phyloP scores from a whole-genome alignment of 2,113 vertebrate genomes.

The Perca schrenkii region DNA sequence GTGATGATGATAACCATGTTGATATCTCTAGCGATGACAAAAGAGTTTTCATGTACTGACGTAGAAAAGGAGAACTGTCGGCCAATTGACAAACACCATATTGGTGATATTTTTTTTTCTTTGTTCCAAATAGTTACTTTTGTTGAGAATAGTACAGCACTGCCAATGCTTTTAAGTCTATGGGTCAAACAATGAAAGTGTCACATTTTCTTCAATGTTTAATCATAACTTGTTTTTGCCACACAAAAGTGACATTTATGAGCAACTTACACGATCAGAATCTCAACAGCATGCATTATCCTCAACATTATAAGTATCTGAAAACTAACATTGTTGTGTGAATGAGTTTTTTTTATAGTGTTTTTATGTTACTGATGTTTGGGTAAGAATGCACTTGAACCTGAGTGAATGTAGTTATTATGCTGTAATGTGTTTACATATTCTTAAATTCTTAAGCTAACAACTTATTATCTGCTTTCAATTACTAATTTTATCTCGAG shows the following conservation, averaged over 20 bases:
- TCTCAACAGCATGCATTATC: slow-evolving; percentile 62
- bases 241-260: slow-evolving; percentile 11
- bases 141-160: slow-evolving; percentile 60
- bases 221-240: slow-evolving; percentile 15
- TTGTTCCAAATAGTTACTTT: slow-evolving; percentile 42
- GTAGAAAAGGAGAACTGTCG: slow-evolving; percentile 54
- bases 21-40: slow-evolving; percentile 20
- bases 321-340: slow-evolving; percentile 68
- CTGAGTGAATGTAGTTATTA: slow-evolving; percentile 82
- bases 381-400: slow-evolving; percentile 84
- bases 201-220: slow-evolving; percentile 21
- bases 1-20: slow-evolving; percentile 27
- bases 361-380: slow-evolving; percentile 76
- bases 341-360: slow-evolving; percentile 69
- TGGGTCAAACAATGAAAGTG: slow-evolving; percentile 37
- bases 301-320: slow-evolving; percentile 56
- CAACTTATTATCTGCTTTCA: slow-evolving; percentile 67
- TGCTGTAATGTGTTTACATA: slow-evolving; percentile 74
- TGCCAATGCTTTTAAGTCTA: slow-evolving; percentile 50
- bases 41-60: slow-evolving; percentile 55
- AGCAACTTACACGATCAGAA: slow-evolving; percentile 24
- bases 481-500: slow-evolving; percentile 52
- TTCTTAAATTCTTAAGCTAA: slow-evolving; percentile 73
- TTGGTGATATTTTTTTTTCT: slow-evolving; percentile 71
- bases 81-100: slow-evolving; percentile 74